These are phyloP conservation scores for Sminthurinus aureus DNA, from an alignment of 2,888 invertebrate genomes.

Conservation along the genomic window DNA sequence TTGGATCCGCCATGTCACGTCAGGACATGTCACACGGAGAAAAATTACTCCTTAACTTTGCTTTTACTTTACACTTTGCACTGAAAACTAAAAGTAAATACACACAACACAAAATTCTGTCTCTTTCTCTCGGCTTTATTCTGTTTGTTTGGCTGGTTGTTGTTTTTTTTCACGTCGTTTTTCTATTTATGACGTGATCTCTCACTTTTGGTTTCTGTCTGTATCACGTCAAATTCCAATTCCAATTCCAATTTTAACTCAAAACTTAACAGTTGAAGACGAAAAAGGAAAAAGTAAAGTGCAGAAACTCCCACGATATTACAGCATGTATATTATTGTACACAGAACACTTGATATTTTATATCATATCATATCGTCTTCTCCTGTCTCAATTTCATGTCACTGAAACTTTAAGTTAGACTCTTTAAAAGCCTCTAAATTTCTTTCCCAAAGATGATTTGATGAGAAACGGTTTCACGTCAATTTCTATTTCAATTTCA, in stretches of 20 bases:
- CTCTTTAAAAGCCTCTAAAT: too few species aligned
- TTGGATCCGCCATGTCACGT: slow-evolving; percentile 3
- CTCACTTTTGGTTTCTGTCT: too few species aligned
- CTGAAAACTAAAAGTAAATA: not conserved
- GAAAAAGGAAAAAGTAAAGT: not conserved
- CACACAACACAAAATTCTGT: too few species aligned
- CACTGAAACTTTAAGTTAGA: too few species aligned
- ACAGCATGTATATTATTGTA: not conserved
- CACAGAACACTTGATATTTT: not conserved
- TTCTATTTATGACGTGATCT: too few species aligned
- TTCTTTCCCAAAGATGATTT: too few species aligned
- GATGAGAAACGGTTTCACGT: too few species aligned
- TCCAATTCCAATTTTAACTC: not conserved
- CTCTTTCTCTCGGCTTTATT: too few species aligned
- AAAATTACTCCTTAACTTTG: not conserved
- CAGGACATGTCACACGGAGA: not conserved
- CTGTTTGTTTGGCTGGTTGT: too few species aligned
- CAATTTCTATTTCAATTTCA: not conserved
- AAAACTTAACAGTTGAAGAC: not conserved
- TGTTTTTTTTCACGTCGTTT: too few species aligned
- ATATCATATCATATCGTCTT: too few species aligned
- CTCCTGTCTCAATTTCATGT: too few species aligned
- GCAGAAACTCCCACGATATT: slow-evolving; percentile 6
- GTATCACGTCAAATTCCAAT: not conserved
- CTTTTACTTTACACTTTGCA: not conserved